phyloP scores from a whole-genome alignment of 2,888 invertebrate genomes.

The Clistopyga incitator region DNA sequence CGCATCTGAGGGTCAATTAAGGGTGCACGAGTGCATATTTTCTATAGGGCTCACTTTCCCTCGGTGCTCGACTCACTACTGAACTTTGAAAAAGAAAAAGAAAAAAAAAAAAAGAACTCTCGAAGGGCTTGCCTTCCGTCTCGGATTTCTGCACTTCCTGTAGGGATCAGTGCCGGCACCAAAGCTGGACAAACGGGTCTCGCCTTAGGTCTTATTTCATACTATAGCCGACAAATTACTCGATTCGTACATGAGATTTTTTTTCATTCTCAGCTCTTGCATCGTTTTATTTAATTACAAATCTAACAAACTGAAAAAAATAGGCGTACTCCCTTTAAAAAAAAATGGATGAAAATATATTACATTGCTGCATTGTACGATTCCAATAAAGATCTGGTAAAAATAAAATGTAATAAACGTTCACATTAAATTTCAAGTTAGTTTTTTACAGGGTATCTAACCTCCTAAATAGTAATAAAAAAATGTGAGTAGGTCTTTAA shows the following conservation, averaged over 20 bases:
- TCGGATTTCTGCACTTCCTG: conserved; percentile 64
- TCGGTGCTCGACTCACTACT: conserved; percentile 37
- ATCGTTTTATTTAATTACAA: no score
- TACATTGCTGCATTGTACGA: no score
- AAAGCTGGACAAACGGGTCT: conserved; percentile 13
- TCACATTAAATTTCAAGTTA: no score
- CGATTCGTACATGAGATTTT: not conserved
- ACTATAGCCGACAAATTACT: not conserved
- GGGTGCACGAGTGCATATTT: conserved; percentile 4
- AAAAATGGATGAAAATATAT: no score
- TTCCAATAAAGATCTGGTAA: no score
- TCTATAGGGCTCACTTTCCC: conserved; percentile 8
- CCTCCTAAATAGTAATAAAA: not conserved
- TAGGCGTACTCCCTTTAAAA: no score
- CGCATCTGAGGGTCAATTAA: conserved; percentile 15
- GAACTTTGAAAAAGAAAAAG: conserved; percentile 17
- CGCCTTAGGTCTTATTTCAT: conserved; percentile 9
- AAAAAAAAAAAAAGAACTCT: conserved; percentile 19
- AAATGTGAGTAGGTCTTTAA: not conserved
- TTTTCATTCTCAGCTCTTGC: not conserved
- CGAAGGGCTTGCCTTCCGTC: conserved; percentile 51
- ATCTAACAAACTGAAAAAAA: no score
- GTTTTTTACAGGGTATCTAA: not conserved
- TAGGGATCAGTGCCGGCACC: conserved; percentile 41
- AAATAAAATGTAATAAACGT: no score